phyloP scores from a whole-genome alignment of 1,140 invertebrate species.

The Zaprionus taronus region DNA sequence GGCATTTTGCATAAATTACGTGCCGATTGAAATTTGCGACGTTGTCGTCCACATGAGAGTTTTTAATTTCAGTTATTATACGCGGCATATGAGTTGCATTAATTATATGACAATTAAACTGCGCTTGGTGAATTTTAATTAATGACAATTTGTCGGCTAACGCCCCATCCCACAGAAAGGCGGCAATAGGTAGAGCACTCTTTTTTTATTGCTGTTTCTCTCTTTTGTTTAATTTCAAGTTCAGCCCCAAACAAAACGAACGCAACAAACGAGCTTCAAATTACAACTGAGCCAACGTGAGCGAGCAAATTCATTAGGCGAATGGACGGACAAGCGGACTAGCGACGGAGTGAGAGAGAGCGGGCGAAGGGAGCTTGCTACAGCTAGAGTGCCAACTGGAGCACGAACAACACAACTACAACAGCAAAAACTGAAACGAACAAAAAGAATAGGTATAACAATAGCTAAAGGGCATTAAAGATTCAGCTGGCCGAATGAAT shows the following conservation, averaged over 20 bases:
- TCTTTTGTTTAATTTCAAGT: slow-evolving; percentile 67
- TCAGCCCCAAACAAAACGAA: slow-evolving; percentile 62
- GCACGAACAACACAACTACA: slow-evolving; percentile 54
- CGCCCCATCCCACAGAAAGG: not conserved
- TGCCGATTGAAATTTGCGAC: slow-evolving; percentile 11
- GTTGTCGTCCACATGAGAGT: not conserved
- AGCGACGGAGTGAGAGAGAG: not conserved
- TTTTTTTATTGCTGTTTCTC: slow-evolving; percentile 6
- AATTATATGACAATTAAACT: slow-evolving; percentile 20
- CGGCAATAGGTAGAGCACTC: not conserved
- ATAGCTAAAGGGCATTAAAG: slow-evolving; percentile 57
- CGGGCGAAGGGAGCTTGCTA: not conserved
- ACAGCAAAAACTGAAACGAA: slow-evolving; percentile 11
- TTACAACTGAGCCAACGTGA: slow-evolving; percentile 67
- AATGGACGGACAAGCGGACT: slow-evolving; percentile 38
- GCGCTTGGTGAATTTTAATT: slow-evolving; percentile 20
- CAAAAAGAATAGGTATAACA: slow-evolving; percentile 23
- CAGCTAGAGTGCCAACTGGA: slow-evolving; percentile 65
- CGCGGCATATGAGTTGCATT: slow-evolving; percentile 4
- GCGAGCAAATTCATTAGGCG: slow-evolving; percentile 68
- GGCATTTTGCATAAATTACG: slow-evolving; percentile 24
- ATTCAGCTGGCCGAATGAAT: slow-evolving; percentile 62
- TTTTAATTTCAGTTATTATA: slow-evolving; percentile 8
- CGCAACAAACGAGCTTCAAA: slow-evolving; percentile 81
- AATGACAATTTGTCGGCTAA: slow-evolving; percentile 44